A percentile compares a stretch with the other conserved stretches of the same genome.
phyloP scores from a whole-genome alignment of 2,888 invertebrate species.

The Drosophila demipolita region DNA sequence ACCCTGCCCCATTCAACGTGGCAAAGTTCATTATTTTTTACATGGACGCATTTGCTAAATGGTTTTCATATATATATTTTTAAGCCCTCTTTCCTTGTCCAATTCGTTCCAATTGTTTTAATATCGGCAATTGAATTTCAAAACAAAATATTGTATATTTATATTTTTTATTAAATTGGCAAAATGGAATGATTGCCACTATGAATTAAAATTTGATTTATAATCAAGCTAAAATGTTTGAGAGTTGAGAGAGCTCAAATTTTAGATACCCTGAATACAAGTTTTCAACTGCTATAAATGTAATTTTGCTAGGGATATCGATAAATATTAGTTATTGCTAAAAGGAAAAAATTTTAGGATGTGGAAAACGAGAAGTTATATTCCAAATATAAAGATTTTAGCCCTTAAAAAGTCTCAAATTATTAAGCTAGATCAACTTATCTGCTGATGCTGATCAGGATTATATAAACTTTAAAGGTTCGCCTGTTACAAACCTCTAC shows the following conservation, averaged over 20 bases:
- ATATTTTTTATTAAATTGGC: neutral
- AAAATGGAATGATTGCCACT: slow-evolving; percentile 30
- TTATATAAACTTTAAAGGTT: neutral
- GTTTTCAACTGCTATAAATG: neutral
- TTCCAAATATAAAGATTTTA: neutral
- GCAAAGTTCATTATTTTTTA: slow-evolving; percentile 71
- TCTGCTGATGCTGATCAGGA: neutral
- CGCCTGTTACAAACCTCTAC: neutral
- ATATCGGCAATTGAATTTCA: slow-evolving; percentile 25
- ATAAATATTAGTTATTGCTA: neutral
- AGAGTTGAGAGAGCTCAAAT: neutral
- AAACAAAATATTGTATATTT: neutral
- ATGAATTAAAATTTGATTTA: slow-evolving; percentile 54
- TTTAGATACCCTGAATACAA: neutral
- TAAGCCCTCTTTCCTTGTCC: neutral
- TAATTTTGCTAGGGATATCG: too few species aligned
- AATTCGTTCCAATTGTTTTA: slow-evolving; percentile 12
- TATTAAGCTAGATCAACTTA: neutral
- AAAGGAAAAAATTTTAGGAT: neutral
- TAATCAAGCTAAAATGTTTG: neutral
- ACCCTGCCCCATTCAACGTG: slow-evolving; percentile 45
- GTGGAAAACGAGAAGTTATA: neutral
- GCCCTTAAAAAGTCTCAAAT: too few species aligned
- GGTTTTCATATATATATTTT: slow-evolving; percentile 34
- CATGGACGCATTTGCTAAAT: slow-evolving; percentile 50